phyloP scores from a whole-genome alignment of 2,797 vertebrate genomes.

The Rhadinocentrus ornatus region DNA sequence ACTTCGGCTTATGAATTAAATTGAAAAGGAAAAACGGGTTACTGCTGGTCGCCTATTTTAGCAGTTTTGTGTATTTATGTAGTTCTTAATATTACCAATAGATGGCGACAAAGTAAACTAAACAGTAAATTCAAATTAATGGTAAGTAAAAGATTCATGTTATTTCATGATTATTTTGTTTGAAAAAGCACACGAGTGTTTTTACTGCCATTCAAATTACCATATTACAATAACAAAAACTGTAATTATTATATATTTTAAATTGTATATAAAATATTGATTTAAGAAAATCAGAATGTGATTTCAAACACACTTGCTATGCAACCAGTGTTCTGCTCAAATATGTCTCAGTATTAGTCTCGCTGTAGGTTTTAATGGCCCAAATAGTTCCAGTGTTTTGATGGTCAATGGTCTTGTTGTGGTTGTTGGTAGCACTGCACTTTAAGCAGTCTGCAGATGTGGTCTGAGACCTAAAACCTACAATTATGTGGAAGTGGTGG shows the following conservation, averaged over 20 bases:
- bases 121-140: no score
- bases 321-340: not conserved
- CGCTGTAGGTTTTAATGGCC: not conserved
- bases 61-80: not conserved
- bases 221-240: not conserved
- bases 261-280: no score
- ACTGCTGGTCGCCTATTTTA: not conserved
- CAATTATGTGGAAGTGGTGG: no score
- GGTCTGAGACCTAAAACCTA: no score
- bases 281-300: not conserved
- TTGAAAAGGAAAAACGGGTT: no score
- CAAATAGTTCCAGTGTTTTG: not conserved
- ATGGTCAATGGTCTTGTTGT: not conserved
- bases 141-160: no score
- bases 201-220: not conserved
- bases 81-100: slow-evolving; percentile 32
- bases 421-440: not conserved
- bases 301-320: no score
- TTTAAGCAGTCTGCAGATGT: not conserved
- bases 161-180: no score
- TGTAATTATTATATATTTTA: not conserved
- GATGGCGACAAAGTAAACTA: slow-evolving; percentile 29
- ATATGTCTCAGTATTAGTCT: not conserved
- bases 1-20: not conserved
- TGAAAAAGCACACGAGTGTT: not conserved